These are phyloP conservation scores for Manis crassicaudata DNA, from an alignment of 2,797 vertebrate genomes.

Conservation along the genomic window DNA sequence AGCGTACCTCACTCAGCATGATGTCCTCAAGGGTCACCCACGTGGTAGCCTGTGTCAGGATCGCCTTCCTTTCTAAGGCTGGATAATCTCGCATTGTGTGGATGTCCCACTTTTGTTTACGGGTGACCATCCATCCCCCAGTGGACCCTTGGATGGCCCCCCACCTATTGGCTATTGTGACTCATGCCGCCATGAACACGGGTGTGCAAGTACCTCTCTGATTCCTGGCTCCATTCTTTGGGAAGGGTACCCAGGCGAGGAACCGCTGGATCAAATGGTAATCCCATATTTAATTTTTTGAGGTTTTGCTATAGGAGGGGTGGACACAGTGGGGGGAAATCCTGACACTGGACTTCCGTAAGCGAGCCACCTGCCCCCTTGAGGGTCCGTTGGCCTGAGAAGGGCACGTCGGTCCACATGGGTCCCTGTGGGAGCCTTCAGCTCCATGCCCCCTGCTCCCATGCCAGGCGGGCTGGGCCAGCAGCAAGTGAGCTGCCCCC, in stretches of 20 bases:
- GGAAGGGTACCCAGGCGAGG: neutral
- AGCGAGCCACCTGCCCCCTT: fast-evolving
- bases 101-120: fast-evolving
- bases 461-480: no score
- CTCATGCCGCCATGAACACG: fast-evolving
- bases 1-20: neutral
- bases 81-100: fast-evolving
- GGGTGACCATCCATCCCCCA: fast-evolving
- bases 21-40: neutral
- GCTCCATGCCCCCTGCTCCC: no score
- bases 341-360: neutral
- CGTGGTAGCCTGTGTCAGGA: fast-evolving
- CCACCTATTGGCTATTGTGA: neutral
- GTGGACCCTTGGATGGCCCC: fast-evolving
- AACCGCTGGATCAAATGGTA: neutral
- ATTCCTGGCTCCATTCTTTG: neutral
- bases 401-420: neutral
- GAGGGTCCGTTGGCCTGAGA: neutral
- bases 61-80: neutral
- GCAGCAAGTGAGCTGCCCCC: no score
- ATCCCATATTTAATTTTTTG: neutral
- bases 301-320: neutral
- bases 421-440: no score
- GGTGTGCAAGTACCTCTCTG: fast-evolving
- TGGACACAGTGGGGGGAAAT: fast-evolving